Percentiles rank a stretch among this genome's conserved stretches.
Conservation (phyloP, 1,140 invertebrate species). For the Cydia splendana region DNA sequence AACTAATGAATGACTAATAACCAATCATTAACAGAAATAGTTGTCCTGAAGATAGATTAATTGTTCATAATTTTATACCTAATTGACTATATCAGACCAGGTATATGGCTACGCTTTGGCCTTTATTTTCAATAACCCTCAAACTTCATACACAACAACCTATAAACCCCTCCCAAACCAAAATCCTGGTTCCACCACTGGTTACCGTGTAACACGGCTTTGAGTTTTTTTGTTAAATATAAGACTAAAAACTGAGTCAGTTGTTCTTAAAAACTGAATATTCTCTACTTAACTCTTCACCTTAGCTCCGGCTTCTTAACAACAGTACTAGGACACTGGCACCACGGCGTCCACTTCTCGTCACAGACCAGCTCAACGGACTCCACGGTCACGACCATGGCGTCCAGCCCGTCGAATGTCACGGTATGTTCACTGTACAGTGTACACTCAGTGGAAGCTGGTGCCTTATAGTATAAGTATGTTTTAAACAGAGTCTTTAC, state of each 20-base stretch:
- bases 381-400: conserved; percentile 86
- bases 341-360: conserved; percentile 93
- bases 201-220: too few species aligned
- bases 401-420: conserved; percentile 84
- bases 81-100: neutral
- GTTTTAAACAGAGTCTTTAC: conserved; percentile 57
- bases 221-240: too few species aligned
- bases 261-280: too few species aligned
- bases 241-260: too few species aligned
- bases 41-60: neutral
- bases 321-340: conserved; percentile 81
- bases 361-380: conserved; percentile 90
- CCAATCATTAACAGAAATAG: neutral
- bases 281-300: too few species aligned
- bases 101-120: too few species aligned
- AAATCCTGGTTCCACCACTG: too few species aligned
- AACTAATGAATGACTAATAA: neutral
- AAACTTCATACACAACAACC: too few species aligned
- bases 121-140: too few species aligned
- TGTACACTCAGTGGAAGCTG: too few species aligned
- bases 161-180: too few species aligned
- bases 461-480: conserved; percentile 32
- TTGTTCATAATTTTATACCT: neutral
- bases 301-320: conserved; percentile 33
- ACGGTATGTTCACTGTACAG: conserved; percentile 65